phyloP scores from a whole-genome alignment of 2,888 invertebrate genomes.

The Leptinotarsa haldemani region DNA sequence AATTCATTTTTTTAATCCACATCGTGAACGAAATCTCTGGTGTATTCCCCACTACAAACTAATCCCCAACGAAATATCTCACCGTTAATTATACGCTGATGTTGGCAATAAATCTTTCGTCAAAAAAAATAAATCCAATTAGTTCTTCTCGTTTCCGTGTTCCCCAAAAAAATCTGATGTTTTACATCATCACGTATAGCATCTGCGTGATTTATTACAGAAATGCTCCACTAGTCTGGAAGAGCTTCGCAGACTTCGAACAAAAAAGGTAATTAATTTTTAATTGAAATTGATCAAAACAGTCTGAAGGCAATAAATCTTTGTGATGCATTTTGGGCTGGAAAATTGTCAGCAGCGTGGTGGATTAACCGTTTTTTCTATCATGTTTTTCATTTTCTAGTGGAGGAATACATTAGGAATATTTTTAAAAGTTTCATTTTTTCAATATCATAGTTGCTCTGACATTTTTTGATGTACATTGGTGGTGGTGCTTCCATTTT shows the following conservation, averaged over 20 bases:
- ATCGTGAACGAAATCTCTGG: too few relatives aligned
- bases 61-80: background rate
- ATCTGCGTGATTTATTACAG: slow-evolving; percentile 3
- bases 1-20: too few relatives aligned
- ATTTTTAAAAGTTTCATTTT: too few relatives aligned
- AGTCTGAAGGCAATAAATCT: background rate
- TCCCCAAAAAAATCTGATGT: background rate
- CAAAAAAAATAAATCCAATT: background rate
- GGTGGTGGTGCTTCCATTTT: too few relatives aligned
- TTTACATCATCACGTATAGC: slow-evolving; percentile 10
- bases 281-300: background rate
- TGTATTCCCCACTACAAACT: too few relatives aligned
- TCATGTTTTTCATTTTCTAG: background rate
- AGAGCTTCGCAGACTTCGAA: background rate
- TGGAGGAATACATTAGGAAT: background rate
- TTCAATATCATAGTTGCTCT: too few relatives aligned
- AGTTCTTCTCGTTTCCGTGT: background rate
- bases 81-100: background rate
- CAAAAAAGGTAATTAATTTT: slow-evolving; percentile 8
- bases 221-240: background rate
- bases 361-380: background rate
- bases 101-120: slow-evolving; percentile 1
- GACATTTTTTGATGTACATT: too few relatives aligned
- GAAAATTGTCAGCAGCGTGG: slow-evolving; percentile 5
- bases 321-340: slow-evolving; percentile 14